Evolutionary conservation across 2,113 vertebrate genomes (phyloP).

Genomic region (rabbit (Oryctolagus cuniculus)): mOryCun1.1 NC_091442.1:71415501-71416000

Average conservation of each 20-base stretch:
- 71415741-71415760: background rate
- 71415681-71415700: background rate
- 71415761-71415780: background rate
- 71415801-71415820: background rate
- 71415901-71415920: background rate
- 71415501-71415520: background rate
- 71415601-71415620: background rate
- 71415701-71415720: background rate
- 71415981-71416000: background rate
- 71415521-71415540: background rate
- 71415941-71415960: background rate
- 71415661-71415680: background rate
- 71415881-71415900: background rate
- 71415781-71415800: background rate
- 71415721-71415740: background rate
- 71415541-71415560: background rate
- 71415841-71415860: background rate
- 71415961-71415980: background rate
- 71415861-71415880: background rate
- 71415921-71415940: background rate
- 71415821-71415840: background rate
- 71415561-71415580: background rate
- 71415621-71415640: background rate
- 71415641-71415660: constrained; percentile 21
- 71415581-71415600: background rate